These are phyloP conservation scores for Troides aeacus DNA, from an alignment of 2,888 invertebrate genomes.

Conservation along the genomic window DNA sequence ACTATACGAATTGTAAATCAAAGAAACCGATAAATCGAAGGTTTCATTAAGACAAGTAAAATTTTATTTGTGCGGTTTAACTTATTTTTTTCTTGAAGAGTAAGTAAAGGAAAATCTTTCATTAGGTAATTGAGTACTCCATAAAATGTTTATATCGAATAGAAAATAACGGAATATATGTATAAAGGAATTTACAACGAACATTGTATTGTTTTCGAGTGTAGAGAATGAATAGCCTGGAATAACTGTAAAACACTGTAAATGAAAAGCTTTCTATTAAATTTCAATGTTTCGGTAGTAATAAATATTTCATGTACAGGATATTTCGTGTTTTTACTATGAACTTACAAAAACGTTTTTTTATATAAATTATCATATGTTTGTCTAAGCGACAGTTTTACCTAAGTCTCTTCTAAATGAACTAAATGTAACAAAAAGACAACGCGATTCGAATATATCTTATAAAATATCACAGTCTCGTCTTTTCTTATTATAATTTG, in stretches of 20 bases:
- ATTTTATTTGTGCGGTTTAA: conserved; percentile 10
- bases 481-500: not conserved
- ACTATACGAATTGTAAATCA: conserved; percentile 16
- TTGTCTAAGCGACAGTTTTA: too few species aligned
- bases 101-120: not conserved
- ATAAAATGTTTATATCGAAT: not conserved
- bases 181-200: not conserved
- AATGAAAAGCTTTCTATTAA: not conserved
- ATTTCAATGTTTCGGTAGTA: not conserved
- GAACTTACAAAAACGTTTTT: not conserved
- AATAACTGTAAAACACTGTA: not conserved
- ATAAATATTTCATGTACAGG: too few species aligned
- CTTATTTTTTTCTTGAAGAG: not conserved
- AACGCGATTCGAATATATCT: too few species aligned
- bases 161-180: not conserved
- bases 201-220: not conserved
- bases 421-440: too few species aligned
- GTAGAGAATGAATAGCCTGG: not conserved
- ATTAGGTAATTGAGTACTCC: not conserved
- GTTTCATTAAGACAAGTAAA: conserved; percentile 21
- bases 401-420: too few species aligned
- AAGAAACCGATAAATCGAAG: conserved; percentile 23
- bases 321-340: too few species aligned
- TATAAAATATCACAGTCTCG: too few species aligned
- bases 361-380: not conserved